Conservation (phyloP, 2,113 vertebrate species). For the Merops nubicus region DNA sequence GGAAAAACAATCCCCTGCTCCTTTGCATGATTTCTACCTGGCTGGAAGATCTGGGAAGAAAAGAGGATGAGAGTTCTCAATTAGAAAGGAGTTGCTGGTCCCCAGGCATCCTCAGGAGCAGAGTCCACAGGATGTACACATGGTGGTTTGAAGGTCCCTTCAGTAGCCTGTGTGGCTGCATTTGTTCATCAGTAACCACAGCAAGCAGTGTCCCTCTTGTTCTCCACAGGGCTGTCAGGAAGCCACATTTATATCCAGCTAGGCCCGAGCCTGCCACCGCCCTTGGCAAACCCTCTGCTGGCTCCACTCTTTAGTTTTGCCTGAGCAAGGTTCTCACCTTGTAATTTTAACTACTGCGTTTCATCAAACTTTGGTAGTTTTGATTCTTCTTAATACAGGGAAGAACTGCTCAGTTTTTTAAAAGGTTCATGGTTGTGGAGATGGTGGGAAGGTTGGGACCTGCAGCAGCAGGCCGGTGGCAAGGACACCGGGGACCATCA, state of each 20-base stretch:
- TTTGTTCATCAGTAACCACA: neutral
- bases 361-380: neutral
- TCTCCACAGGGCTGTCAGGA: neutral
- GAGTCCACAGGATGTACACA: neutral
- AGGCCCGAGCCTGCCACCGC: neutral
- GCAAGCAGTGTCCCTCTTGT: neutral
- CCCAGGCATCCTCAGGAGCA: neutral
- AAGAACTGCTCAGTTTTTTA: neutral
- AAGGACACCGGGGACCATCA: too few relatives aligned
- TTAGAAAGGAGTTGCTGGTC: neutral
- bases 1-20: neutral
- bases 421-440: rapidly evolving
- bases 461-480: rapidly evolving
- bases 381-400: neutral
- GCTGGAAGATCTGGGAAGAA: neutral
- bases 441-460: neutral
- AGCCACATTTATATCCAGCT: neutral
- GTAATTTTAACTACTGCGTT: neutral
- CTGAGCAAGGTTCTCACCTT: neutral
- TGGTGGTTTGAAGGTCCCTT: neutral
- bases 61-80: neutral
- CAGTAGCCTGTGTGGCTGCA: neutral
- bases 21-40: neutral
- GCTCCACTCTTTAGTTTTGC: neutral
- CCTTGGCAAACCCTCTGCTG: neutral